Evolutionary conservation across 2,797 vertebrate genomes (phyloP), one percentile per base, ranked within the genome.

Genomic region (Mareca strepera): DNA sequence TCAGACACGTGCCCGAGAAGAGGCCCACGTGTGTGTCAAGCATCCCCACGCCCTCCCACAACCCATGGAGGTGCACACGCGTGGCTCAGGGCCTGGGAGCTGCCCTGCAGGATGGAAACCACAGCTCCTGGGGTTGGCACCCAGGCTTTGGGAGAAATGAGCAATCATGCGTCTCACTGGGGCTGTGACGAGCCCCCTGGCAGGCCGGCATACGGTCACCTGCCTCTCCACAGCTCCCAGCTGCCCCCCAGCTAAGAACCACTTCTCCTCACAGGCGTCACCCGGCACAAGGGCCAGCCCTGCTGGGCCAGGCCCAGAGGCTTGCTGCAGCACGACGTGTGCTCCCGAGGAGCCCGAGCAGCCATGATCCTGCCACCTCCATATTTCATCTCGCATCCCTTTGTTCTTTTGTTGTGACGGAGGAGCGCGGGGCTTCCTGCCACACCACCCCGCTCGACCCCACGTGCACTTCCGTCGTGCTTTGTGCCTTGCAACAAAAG

Each of bases 111-210:
- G 43, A 59, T 13, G 2, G 3, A 18, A 14, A 11, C 17, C 0
- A 1, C 28, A 8, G 14, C 11, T 55, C 15, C 37, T 2, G 0
- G 41, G 25, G 37, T 13, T 1, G 2, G 77, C 41, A 66, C 28
- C 18, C 0, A 0, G 11, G 35, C 31, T 59, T 41, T 0, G 4
- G 50, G 46, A 20, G 2, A 0, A n/a, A 4, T 0, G 1, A 68
- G 55, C 44, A 31, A 5, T 0, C 1, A 21, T 0, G 3, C 15
- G 2, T 11, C 9, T 13, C 20, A 2, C 10, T 0, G 0, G 14
- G 13, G 7, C 76, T 1, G 1, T 0, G 26, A n/a, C 22, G 20
- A 59, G 29, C 14, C 35, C 46, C 25, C 6, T 26, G 4, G 23
- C 37, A n/a, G 78, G 70, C 56, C 0, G 0, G 43, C 0, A 4